Conservation (phyloP, 2,797 vertebrate genomes). For the Heteromormyrus szaboi region DNA sequence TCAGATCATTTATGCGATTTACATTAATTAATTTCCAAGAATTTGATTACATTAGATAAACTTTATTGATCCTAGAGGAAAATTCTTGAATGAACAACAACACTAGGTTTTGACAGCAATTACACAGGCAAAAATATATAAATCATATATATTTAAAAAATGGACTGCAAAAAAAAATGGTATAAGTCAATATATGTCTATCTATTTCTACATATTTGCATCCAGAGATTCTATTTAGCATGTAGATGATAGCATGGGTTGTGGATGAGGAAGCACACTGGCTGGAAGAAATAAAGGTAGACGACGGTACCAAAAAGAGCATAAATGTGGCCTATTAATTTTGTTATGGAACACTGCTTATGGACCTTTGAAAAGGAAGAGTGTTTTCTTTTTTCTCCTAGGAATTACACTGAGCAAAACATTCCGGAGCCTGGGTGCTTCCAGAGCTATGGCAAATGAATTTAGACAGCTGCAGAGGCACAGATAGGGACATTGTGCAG, state of each 20-base stretch:
- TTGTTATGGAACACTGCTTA: constrained; percentile 28
- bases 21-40: not conserved
- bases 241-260: not conserved
- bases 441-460: constrained; percentile 49
- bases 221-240: not conserved
- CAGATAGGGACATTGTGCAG: constrained; percentile 55
- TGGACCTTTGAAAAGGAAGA: constrained; percentile 29
- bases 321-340: constrained; percentile 24
- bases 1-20: not conserved
- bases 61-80: not conserved
- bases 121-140: not conserved
- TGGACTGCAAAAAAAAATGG: not conserved
- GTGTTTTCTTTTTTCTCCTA: constrained; percentile 19
- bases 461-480: constrained; percentile 57
- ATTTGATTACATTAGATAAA: not conserved
- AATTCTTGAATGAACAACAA: not conserved
- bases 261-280: not conserved
- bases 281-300: not conserved
- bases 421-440: constrained; percentile 40
- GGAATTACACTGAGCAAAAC: constrained; percentile 39
- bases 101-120: not conserved
- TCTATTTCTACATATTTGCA: not conserved
- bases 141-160: not conserved
- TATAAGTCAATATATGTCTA: not conserved
- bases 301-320: not conserved